Base-by-base conservation (phyloP, 1,140 invertebrate genomes). In the Glossosoma conforme region DNA sequence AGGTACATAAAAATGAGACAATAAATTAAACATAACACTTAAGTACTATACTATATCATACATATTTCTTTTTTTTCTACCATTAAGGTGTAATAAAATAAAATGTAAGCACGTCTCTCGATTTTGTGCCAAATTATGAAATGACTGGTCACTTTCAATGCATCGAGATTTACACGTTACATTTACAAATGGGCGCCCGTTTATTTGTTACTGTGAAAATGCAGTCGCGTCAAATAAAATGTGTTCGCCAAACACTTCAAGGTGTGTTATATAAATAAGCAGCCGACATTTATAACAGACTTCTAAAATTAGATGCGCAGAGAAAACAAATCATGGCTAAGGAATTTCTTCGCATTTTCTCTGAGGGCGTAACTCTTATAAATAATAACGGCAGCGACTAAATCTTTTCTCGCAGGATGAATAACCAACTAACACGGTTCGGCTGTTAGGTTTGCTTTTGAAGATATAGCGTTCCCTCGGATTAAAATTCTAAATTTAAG, bases 251-350 rank as follows among this genome's bases (percentile, higher is more conserved):
- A 46, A 28, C 36, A 46, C 47, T 38, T 38, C 14, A 42, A 47
- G 36, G 53, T 50, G 35, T 32, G 48, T 47, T 46, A 46, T 50
- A 42, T 38, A 44, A 44, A 52, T 22, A 17, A 24, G n/a, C 30
- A 14, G 18, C 45, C 47, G 33, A 44, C 35, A 38, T 46, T 30
- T 40, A 48, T 48, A 40, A 28, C 43, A 15, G 24, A 20, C 14
- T 21, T 11, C 44, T 51, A 56, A 46, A 22, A 35, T 38, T 51
- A 56, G 10, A 37, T 3, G 15, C 1, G 19, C 52, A 9, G 22
- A 37, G 42, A 40, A 44, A 52, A 30, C 52, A 35, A 46, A 25
- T 56, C 54, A 56, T 44, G 37, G 25, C 8, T 3, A 15, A 45
- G 40, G 47, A 56, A 56, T 56, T 51, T 47, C 45, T 30, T 6